Base-by-base conservation (phyloP, 2,888 invertebrate genomes). In the Drosophila mimetica region DNA sequence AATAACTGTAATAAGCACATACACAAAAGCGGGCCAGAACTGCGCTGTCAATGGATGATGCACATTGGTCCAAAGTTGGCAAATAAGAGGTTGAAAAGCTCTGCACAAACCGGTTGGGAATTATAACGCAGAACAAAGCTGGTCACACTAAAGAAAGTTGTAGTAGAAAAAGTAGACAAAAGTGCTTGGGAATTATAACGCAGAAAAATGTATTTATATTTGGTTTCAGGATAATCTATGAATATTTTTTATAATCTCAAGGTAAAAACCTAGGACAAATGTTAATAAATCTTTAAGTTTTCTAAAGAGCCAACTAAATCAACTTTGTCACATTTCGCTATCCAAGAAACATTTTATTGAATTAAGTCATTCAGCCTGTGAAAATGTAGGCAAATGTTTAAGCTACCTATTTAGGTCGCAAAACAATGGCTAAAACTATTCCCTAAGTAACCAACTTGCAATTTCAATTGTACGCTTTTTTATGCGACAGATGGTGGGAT, bases 1-100 rank as follows among this genome's bases (percentile, higher is more conserved):
- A 86, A 82, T 84, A 82, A 84, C 78, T 76, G 78, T 82, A 74
- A 80, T 84, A 76, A 65, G 54, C 74, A 80, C 53, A 66, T 54
- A 57, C 48, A 73, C 50, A 65, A 72, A 48, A 64, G 69, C 69
- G 55, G 50, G 46, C 36, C 57, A 69, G 47, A 66, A 67, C 55
- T 36, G 69, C 51, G 63, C 64, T 66, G 54, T 46, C 65, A 53
- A 64, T 64, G 64, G 46, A 67, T 47, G 32, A 20, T 55, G 65
- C 69, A 66, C 69, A 66, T 32, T 66, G 66, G 42, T 30, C 28
- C 7, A 4, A n/a, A 25, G 36, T 9, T 46, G 30, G 22, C 16
- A 1, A 30, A 28, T 25, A 53, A 28, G 13, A 7, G 6, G 6
- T 13, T 4, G 13, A 6, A 46, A 28, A 16, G 11, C 28, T 16